Evolutionary conservation across 2,113 vertebrate genomes (phyloP).

Genomic region (human): GRCh38 chr17:71737001-71737500

Average conservation of each 20-base stretch:
- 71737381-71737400: not conserved
- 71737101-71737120: not conserved
- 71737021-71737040: not conserved
- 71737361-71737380: not conserved
- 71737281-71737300: not conserved
- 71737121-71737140: not conserved
- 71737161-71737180: not conserved
- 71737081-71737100: not conserved
- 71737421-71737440: not conserved
- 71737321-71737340: not conserved
- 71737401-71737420: not conserved
- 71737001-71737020: not conserved
- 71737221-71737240: not conserved
- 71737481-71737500: not conserved
- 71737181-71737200: not conserved
- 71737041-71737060: not conserved
- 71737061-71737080: not conserved
- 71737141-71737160: not conserved
- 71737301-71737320: not conserved
- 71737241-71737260: not conserved
- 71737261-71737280: not conserved
- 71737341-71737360: not conserved
- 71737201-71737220: not conserved
- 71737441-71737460: not conserved
- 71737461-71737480: not conserved